A percentile compares a stretch with the other conserved stretches of the same genome.
These are phyloP conservation scores for Erpetoichthys calabaricus DNA, from an alignment of 2,797 vertebrate species.

Conservation along the genomic window DNA sequence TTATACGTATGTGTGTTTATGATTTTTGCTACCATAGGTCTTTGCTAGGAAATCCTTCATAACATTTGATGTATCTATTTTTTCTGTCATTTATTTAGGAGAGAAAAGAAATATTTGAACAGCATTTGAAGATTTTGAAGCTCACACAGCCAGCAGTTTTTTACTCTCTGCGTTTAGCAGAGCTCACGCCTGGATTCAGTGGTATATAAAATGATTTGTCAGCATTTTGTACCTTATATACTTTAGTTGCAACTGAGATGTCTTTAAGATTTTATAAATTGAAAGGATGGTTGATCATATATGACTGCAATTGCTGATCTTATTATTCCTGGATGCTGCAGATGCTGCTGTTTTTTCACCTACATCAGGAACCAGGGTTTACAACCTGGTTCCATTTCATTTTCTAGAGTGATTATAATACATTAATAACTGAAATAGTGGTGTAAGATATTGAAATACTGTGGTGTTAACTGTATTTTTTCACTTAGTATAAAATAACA, in stretches of 20 bases:
- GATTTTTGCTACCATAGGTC: not conserved
- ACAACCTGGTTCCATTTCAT: no score
- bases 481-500: no score
- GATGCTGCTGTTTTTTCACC: no score
- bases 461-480: no score
- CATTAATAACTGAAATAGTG: no score
- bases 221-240: not conserved
- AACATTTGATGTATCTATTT: not conserved
- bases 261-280: not conserved
- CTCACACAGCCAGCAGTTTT: constrained; percentile 67
- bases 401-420: no score
- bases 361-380: no score
- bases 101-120: constrained; percentile 90
- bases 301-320: no score
- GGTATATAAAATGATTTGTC: constrained; percentile 41
- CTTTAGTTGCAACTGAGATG: not conserved
- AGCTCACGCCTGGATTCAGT: constrained; percentile 90
- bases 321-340: no score
- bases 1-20: not conserved
- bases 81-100: constrained; percentile 49
- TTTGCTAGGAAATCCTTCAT: no score
- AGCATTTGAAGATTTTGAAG: constrained; percentile 87
- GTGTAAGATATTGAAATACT: no score
- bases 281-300: no score
- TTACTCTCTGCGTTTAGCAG: constrained; percentile 84